Evolutionary conservation across 2,888 invertebrate species (phyloP).

Genomic region (Pomacea canaliculata): DNA sequence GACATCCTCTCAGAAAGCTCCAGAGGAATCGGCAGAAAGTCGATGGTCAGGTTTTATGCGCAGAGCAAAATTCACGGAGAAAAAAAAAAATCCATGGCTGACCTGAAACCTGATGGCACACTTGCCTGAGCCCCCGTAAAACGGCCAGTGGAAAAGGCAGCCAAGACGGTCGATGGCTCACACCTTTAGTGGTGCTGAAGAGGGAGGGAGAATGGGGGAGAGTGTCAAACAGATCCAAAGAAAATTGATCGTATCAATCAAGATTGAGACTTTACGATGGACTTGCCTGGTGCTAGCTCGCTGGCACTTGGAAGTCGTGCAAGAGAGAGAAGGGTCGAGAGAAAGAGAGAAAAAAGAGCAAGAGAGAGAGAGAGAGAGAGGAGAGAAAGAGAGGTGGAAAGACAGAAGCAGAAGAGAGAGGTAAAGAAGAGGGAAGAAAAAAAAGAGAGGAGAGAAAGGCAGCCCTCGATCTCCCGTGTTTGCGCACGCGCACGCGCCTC

Average conservation of each 20-base stretch:
- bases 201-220: background rate
- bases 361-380: background rate
- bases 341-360: background rate
- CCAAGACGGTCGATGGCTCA: background rate
- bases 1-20: no score
- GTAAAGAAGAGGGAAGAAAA: no score
- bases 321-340: background rate
- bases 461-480: no score
- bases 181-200: conserved; percentile 8
- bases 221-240: conserved; percentile 10
- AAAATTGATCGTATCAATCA: conserved; percentile 24
- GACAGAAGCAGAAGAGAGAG: background rate
- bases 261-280: background rate
- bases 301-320: background rate
- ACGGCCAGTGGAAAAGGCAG: background rate
- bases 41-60: no score
- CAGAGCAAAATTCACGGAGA: no score
- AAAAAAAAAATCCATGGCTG: no score
- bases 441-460: no score
- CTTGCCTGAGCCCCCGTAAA: no score
- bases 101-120: no score
- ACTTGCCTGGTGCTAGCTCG: background rate
- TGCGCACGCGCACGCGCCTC: no score
- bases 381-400: background rate
- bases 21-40: no score